These are phyloP conservation scores for Suncus etruscus DNA, from an alignment of 2,113 vertebrate genomes.

Conservation along the genomic window DNA sequence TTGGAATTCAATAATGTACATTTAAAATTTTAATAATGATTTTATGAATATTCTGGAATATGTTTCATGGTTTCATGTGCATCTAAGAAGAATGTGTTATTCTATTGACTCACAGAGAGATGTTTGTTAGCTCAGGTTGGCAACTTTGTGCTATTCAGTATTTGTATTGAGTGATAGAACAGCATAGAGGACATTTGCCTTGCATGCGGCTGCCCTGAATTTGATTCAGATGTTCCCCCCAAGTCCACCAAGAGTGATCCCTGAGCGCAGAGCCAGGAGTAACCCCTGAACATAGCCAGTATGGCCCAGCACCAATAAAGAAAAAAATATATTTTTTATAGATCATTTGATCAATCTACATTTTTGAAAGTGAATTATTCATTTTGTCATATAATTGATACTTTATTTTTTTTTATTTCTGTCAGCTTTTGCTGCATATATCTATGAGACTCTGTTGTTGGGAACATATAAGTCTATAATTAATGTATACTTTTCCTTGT, in stretches of 20 bases:
- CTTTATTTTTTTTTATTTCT: conserved; percentile 11
- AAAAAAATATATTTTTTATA: too few relatives aligned
- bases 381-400: not conserved
- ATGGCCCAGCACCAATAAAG: too few relatives aligned
- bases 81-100: not conserved
- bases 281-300: too few relatives aligned
- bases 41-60: conserved; percentile 8
- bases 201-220: too few relatives aligned
- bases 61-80: too few relatives aligned
- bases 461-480: not conserved
- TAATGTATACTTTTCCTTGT: not conserved
- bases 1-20: not conserved
- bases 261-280: too few relatives aligned
- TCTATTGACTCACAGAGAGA: not conserved
- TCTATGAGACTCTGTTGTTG: not conserved
- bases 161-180: not conserved
- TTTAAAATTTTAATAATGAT: not conserved
- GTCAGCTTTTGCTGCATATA: not conserved
- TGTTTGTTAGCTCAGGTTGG: not conserved
- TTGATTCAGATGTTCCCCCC: too few relatives aligned
- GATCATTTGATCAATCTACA: not conserved
- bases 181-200: too few relatives aligned
- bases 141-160: not conserved
- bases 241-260: too few relatives aligned
- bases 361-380: not conserved